Conservation (phyloP, 2,888 invertebrate species). For the Plusia festucae region DNA sequence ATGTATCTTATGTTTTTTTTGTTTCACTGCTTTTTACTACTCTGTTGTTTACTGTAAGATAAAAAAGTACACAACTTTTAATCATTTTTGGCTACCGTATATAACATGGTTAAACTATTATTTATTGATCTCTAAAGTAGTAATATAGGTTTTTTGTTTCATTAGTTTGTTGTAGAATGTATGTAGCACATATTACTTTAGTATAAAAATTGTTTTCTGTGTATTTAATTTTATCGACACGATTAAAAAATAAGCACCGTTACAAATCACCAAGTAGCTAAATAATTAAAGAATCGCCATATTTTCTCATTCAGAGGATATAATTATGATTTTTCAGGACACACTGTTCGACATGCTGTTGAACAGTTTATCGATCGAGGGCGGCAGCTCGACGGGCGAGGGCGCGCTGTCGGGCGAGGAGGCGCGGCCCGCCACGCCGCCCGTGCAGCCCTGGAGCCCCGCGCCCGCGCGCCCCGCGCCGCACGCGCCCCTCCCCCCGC, state of each 20-base stretch:
- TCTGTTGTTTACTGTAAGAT: background rate
- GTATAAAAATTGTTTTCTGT: no score
- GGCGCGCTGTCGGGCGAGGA: conserved; percentile 50
- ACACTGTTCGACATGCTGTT: conserved; percentile 84
- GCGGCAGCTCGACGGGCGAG: conserved; percentile 46
- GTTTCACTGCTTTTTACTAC: conserved; percentile 3
- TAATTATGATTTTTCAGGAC: conserved; percentile 68
- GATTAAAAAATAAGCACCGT: background rate
- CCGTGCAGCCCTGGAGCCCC: conserved; percentile 80
- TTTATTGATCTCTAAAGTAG: no score
- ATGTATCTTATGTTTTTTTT: conserved; percentile 32
- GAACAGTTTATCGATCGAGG: conserved; percentile 78
- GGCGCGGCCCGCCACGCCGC: conserved; percentile 70
- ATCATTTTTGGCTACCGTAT: no score
- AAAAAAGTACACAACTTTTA: no score
- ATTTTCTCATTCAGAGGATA: background rate
- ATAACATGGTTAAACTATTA: no score
- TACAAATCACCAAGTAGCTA: background rate
- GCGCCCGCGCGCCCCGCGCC: conserved; percentile 43
- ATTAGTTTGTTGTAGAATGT: no score
- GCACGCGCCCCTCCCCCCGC: conserved; percentile 61
- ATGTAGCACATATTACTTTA: no score
- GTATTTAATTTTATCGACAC: no score
- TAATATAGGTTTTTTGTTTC: no score
- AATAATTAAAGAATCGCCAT: no score